Evolutionary conservation across 2,888 invertebrate species (phyloP).

Genomic region (Eristalis pertinax): DNA sequence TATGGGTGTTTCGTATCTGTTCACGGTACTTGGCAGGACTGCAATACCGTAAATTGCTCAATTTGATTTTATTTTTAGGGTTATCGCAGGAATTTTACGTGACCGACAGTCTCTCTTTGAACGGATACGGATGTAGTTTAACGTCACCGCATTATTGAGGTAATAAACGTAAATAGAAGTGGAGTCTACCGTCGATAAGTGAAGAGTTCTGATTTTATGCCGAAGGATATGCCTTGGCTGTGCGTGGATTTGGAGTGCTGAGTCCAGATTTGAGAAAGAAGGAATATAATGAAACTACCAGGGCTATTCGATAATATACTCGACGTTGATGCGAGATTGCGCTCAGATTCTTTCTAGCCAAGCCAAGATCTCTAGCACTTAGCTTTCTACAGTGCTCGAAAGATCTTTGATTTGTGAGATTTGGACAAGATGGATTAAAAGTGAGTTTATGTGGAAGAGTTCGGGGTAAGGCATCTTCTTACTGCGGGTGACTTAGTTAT

Average conservation of each 20-base stretch:
- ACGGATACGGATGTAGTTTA: conserved; percentile 16
- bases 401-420: too few relatives aligned
- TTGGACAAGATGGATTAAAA: too few relatives aligned
- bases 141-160: conserved; percentile 53
- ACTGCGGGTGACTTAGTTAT: too few relatives aligned
- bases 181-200: conserved; percentile 21
- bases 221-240: not conserved
- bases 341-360: too few relatives aligned
- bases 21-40: conserved; percentile 31
- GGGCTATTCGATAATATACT: too few relatives aligned
- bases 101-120: conserved; percentile 24
- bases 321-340: too few relatives aligned
- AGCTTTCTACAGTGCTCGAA: too few relatives aligned
- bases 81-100: conserved; percentile 54
- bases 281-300: too few relatives aligned
- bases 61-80: conserved; percentile 61
- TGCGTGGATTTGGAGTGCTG: not conserved
- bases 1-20: not conserved
- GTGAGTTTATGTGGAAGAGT: too few relatives aligned
- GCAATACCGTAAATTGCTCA: conserved; percentile 57
- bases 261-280: too few relatives aligned
- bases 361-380: too few relatives aligned
- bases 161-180: conserved; percentile 59
- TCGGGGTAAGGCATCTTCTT: too few relatives aligned
- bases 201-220: conserved; percentile 18